Evolutionary conservation across 2,113 vertebrate species (phyloP), one percentile per base, ranked within the genome.

Genomic region (Caranx melampygus): DNA sequence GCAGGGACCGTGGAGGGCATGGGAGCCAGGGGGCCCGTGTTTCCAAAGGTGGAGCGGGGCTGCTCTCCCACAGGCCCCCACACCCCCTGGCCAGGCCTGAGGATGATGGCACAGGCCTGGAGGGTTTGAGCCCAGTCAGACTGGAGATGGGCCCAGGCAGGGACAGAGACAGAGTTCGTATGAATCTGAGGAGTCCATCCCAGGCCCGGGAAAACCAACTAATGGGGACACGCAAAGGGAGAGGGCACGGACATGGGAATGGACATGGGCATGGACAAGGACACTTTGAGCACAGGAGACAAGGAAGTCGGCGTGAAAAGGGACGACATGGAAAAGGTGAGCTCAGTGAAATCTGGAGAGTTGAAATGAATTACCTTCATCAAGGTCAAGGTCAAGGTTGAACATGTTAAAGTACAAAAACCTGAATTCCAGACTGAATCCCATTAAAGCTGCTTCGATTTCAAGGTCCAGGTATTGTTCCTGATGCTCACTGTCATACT

Each of bases 281-380:
- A 16, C 87, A 90, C 18, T 75, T 88, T 57, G 92, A 93, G n/a
- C 87, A 92, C 87, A 93, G 93, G 82, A 96, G 94, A 62, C 95
- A 96, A 7, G 96, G 95, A 51, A 91, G 95, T 0, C 94, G 94
- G 3, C 94, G 86, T 67, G 96, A 97, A 63, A 96, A 96, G 84
- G 94, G 94, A n/a, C 92, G 95, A 37, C 91, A 87, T 26, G 87
- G 86, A 52, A 93, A 93, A 94, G 93, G 94, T 94, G 73, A 91
- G 89, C 3, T 40, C 4, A 5, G 58, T 18, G 7, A 16, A 18
- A 21, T 54, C n/a, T 21, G n/a, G 52, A 54, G 11, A 13, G 49
- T 34, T 0, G 2, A 42, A 33, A 40, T 26, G 26, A 26, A 26
- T 26, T 26, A 26, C 26, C 26, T 26, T 26, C 26, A 42, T 1